Evolutionary conservation across 2,888 invertebrate species (phyloP).

Genomic region (Schizaphis graminum): DNA sequence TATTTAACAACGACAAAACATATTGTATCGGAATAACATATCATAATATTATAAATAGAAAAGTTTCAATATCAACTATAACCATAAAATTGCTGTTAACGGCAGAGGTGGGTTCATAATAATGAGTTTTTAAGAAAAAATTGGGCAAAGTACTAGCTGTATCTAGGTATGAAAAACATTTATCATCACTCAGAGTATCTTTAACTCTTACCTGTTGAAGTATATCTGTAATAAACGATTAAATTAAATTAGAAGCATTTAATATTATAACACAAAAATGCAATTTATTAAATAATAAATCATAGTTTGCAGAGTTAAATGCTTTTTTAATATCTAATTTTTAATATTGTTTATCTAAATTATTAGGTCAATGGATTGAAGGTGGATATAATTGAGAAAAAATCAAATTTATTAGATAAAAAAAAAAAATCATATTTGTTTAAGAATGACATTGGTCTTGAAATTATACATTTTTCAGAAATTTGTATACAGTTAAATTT

Average conservation of each 20-base stretch:
- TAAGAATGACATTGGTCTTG: not conserved
- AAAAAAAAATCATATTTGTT: not conserved
- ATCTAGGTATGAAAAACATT: not conserved
- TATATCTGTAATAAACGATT: not conserved
- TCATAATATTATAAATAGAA: too few species aligned
- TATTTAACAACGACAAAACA: too few species aligned
- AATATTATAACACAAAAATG: not conserved
- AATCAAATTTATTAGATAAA: not conserved
- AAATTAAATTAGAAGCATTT: conserved; percentile 24
- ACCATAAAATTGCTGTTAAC: too few species aligned
- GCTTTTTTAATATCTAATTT: not conserved
- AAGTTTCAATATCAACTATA: too few species aligned
- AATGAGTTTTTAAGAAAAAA: not conserved
- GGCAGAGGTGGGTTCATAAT: too few species aligned
- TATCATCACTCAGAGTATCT: not conserved
- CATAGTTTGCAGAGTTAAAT: not conserved
- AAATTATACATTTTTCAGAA: not conserved
- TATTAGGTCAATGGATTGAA: not conserved
- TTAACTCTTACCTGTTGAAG: not conserved
- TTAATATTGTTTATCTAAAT: not conserved
- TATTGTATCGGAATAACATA: too few species aligned
- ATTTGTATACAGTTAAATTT: not conserved
- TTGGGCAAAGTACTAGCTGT: not conserved
- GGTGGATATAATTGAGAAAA: not conserved
- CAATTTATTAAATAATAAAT: not conserved